phyloP scores from a whole-genome alignment of 2,888 invertebrate species.

The Drosophila falleni region DNA sequence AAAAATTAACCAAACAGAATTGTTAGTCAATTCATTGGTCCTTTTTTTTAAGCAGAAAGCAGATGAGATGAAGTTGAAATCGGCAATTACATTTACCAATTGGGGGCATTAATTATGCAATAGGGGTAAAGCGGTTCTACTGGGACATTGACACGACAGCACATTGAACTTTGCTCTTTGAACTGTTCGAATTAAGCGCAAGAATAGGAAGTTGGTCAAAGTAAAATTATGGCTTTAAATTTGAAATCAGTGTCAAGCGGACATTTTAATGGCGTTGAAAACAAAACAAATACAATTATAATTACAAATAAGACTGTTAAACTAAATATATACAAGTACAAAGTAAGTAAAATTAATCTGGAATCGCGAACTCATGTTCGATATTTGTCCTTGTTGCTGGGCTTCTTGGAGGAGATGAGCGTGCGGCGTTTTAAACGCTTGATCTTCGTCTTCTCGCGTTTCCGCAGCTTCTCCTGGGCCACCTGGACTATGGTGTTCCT shows the following conservation, averaged over 20 bases:
- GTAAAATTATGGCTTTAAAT: not conserved
- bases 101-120: constrained; percentile 65
- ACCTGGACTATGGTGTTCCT: constrained; percentile 51
- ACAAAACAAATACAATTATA: constrained; percentile 12
- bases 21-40: constrained; percentile 3
- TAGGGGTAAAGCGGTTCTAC: constrained; percentile 51
- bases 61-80: constrained; percentile 12
- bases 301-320: not conserved
- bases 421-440: constrained; percentile 73
- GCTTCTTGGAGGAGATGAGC: constrained; percentile 71
- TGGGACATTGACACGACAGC: constrained; percentile 47
- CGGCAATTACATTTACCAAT: constrained; percentile 38
- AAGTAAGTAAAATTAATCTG: not conserved
- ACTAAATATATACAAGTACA: constrained; percentile 3
- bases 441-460: constrained; percentile 58
- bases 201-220: constrained; percentile 33
- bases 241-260: constrained; percentile 18
- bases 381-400: constrained; percentile 65
- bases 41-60: not conserved
- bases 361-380: not conserved
- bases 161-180: constrained; percentile 67
- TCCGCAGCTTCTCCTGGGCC: constrained; percentile 64
- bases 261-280: constrained; percentile 33
- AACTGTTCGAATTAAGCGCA: constrained; percentile 10
- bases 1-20: not conserved